Evolutionary conservation across 2,113 vertebrate species (phyloP), one percentile per base, ranked within the genome.

Genomic region (Tympanuchus pallidicinctus): DNA sequence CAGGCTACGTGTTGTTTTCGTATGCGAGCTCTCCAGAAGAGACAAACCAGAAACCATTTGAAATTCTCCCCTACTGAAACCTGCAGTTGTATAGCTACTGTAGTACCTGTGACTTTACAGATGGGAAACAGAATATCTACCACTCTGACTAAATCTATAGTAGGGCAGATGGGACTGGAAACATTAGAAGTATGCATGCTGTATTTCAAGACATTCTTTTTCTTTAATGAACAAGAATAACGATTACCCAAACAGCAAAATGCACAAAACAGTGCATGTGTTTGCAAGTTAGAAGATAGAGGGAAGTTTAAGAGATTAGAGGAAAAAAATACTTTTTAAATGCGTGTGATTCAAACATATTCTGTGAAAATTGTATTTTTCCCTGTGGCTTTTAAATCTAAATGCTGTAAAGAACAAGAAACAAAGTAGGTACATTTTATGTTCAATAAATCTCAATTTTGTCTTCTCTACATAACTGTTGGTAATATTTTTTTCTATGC

Each of bases 111-210:
- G 32, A 59, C 40, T 54, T 32, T 27, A 54, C 14, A 47, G 36
- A 74, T 48, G 36, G 64, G 5, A 20, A 54, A 16, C 52, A 36
- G 45, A 24, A n/a, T 13, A 65, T 11, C 14, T 21, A 42, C 34
- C 36, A 82, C 5, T 1, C 3, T 14, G 43, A 40, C 50, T 66
- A 47, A 82, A 80, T 24, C n/a, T 45, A 13, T 4, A 70, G 30
- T 32, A 24, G 32, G 42, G 13, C 10, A 43, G 36, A 25, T 20
- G 10, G 52, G n/a, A 70, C 54, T 64, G 76, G 45, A 74, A 90
- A 45, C 11, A 45, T 13, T 66, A 38, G 25, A 74, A 77, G 72
- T 0, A 0, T 13, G 8, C 7, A 12, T 1, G 4, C 28, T 60
- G 9, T 20, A 28, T 36, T 84, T 79, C 48, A 30, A 78, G 34